Evolutionary conservation across 1,140 invertebrate genomes (phyloP).

Genomic region (Battus philenor): DNA sequence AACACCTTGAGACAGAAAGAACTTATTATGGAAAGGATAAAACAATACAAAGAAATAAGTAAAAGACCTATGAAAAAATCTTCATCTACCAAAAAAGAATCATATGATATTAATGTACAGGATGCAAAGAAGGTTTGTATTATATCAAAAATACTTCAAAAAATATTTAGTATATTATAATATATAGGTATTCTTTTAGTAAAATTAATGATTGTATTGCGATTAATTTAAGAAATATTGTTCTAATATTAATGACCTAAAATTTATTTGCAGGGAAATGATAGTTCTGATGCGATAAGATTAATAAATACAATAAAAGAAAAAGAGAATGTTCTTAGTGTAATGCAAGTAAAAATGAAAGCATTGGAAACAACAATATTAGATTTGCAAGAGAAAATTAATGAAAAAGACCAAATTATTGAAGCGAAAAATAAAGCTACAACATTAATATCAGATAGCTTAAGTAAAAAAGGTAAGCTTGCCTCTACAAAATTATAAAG

Average conservation of each 20-base stretch:
- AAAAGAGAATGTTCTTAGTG: slow-evolving; percentile 59
- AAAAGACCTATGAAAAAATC: slow-evolving; percentile 54
- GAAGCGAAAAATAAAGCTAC: slow-evolving; percentile 88
- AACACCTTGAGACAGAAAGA: slow-evolving; percentile 70
- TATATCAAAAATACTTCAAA: too few species aligned
- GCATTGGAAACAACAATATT: slow-evolving; percentile 81
- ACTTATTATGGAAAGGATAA: slow-evolving; percentile 65
- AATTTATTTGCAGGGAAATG: slow-evolving; percentile 30
- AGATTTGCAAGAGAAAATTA: slow-evolving; percentile 86
- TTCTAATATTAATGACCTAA: not conserved
- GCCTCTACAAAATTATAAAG: not conserved
- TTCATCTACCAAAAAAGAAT: slow-evolving; percentile 35
- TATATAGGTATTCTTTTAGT: not conserved
- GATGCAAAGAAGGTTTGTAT: slow-evolving; percentile 49
- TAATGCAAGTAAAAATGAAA: slow-evolving; percentile 75
- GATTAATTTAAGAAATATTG: not conserved
- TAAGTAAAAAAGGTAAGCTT: slow-evolving; percentile 79
- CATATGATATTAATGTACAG: slow-evolving; percentile 25
- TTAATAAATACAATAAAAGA: slow-evolving; percentile 55
- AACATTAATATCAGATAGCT: slow-evolving; percentile 84
- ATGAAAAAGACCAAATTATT: slow-evolving; percentile 91
- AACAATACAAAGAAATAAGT: slow-evolving; percentile 68
- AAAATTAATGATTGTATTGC: not conserved
- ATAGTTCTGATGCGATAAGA: slow-evolving; percentile 38
- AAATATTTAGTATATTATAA: too few species aligned